Conservation (phyloP, 53 echinoderm and acorn worm genomes). For the Antedon mediterranea region DNA sequence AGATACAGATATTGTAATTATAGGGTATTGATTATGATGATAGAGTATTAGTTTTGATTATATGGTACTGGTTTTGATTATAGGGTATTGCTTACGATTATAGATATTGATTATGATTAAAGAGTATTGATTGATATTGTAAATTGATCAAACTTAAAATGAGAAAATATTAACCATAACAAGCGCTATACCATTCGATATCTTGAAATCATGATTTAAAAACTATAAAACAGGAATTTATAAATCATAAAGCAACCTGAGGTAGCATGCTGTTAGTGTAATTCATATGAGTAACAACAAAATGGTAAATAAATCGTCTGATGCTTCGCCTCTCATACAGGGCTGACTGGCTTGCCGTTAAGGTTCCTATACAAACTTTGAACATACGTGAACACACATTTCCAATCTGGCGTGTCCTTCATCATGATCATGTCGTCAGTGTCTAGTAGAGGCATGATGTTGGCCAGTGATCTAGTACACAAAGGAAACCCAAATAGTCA, state of each 20-base stretch:
- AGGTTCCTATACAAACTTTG: constrained; percentile 85
- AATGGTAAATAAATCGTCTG: background rate
- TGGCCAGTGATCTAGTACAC: constrained; percentile 39
- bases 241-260: background rate
- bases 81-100: too few relatives aligned
- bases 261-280: background rate
- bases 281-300: background rate
- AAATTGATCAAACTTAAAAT: too few relatives aligned
- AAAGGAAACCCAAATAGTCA: background rate
- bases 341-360: constrained; percentile 6
- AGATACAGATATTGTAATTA: too few relatives aligned
- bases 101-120: too few relatives aligned
- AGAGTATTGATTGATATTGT: too few relatives aligned
- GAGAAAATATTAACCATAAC: too few relatives aligned
- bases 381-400: constrained; percentile 96
- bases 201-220: background rate
- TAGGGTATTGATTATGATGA: background rate
- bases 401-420: constrained; percentile 96
- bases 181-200: background rate
- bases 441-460: constrained; percentile 78
- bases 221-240: background rate
- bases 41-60: background rate
- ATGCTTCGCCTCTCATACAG: background rate
- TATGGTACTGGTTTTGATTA: background rate
- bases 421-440: constrained; percentile 99